Conservation (phyloP, 2,113 vertebrate species). For the Myotis lucifugus region DNA sequence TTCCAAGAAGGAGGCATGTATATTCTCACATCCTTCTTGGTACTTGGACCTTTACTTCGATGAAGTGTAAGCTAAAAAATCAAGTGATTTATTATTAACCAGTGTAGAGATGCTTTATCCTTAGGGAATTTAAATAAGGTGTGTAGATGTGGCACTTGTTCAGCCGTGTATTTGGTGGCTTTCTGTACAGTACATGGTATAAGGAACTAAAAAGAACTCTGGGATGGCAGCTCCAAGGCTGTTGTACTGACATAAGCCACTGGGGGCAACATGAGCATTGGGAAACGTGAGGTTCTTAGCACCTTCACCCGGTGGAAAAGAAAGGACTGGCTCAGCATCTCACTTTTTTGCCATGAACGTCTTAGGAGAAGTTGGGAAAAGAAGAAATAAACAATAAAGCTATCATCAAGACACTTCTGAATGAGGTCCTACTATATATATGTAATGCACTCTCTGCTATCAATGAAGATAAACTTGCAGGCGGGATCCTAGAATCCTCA, state of each 20-base stretch:
- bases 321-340: neutral
- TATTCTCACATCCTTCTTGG: neutral
- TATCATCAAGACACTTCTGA: neutral
- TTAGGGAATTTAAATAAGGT: neutral
- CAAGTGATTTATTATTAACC: neutral
- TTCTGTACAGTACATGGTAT: neutral
- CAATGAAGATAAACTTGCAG: conserved; percentile 13
- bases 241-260: no score
- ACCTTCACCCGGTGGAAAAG: neutral
- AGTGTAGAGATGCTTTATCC: neutral
- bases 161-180: neutral
- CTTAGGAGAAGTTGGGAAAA: neutral
- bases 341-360: neutral
- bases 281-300: neutral
- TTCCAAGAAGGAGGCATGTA: neutral
- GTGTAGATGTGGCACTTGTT: neutral
- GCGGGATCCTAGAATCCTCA: neutral
- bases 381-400: neutral
- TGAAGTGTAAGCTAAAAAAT: neutral
- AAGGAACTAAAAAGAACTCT: neutral
- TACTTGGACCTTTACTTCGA: neutral
- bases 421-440: neutral
- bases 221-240: neutral
- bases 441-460: neutral
- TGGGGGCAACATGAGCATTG: neutral